Evolutionary conservation across 2,888 invertebrate species (phyloP).

Genomic region (Nomada fabriciana): DNA sequence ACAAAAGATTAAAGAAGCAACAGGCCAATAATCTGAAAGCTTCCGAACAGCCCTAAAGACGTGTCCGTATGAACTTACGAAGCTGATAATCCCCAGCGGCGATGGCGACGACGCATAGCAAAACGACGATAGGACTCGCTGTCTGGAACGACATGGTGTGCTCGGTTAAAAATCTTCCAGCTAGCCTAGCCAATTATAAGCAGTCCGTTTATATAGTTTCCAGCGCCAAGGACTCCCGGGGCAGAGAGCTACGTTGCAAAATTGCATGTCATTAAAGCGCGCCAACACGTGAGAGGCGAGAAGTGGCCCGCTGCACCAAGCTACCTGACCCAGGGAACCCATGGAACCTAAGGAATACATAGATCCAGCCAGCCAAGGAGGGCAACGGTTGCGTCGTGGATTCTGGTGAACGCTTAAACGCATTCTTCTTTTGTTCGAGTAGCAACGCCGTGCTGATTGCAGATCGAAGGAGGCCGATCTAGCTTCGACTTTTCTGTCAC

Average conservation of each 20-base stretch:
- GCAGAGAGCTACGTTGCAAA: conserved; percentile 80
- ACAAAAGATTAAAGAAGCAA: no score
- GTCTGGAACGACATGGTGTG: conserved; percentile 73
- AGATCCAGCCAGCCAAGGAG: not conserved
- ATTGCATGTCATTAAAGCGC: conserved; percentile 82
- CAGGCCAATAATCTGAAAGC: not conserved
- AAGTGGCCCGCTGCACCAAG: conserved; percentile 47
- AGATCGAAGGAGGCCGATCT: conserved; percentile 14
- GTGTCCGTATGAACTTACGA: conserved; percentile 58
- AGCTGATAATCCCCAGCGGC: conserved; percentile 56
- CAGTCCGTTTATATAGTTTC: conserved; percentile 83
- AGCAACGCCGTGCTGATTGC: not conserved
- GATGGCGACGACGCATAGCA: conserved; percentile 53
- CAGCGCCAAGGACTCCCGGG: conserved; percentile 80
- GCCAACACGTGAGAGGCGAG: conserved; percentile 76
- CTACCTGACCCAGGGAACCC: conserved; percentile 13
- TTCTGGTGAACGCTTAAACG: conserved; percentile 43
- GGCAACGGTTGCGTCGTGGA: not conserved
- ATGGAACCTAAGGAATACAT: conserved; percentile 27
- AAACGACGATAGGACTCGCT: conserved; percentile 46
- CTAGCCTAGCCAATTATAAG: conserved; percentile 79
- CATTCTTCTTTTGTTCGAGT: conserved; percentile 52
- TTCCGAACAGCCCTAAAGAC: not conserved
- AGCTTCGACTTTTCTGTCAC: conserved; percentile 56
- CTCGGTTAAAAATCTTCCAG: conserved; percentile 77